phyloP scores from a whole-genome alignment of 1,140 invertebrate genomes.

The Lanistes nyassanus region DNA sequence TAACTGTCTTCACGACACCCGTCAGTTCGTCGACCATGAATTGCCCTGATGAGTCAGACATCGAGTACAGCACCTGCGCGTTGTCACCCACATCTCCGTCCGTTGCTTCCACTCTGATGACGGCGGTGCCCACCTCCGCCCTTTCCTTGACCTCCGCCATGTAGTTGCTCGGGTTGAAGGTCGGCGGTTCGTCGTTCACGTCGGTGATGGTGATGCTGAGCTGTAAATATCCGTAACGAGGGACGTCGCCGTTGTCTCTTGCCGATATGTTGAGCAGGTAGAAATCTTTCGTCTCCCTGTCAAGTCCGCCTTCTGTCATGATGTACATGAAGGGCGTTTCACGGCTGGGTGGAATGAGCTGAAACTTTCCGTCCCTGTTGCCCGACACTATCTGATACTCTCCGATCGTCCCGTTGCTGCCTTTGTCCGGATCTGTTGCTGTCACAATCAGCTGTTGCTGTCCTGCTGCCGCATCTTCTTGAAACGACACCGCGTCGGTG shows the following conservation, averaged over 20 bases:
- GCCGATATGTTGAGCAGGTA: slow-evolving; percentile 87
- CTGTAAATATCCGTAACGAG: slow-evolving; percentile 76
- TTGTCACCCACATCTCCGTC: slow-evolving; percentile 59
- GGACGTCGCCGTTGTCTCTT: slow-evolving; percentile 78
- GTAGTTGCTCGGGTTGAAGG: slow-evolving; percentile 83
- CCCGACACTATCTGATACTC: slow-evolving; percentile 50
- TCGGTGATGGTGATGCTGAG: slow-evolving; percentile 86
- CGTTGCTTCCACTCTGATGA: slow-evolving; percentile 46
- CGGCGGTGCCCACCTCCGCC: slow-evolving; percentile 44
- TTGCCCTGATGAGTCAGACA: slow-evolving; percentile 66
- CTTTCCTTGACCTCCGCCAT: slow-evolving; percentile 49
- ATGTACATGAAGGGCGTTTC: slow-evolving; percentile 47
- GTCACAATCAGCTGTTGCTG: slow-evolving; percentile 76
- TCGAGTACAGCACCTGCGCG: slow-evolving; percentile 76
- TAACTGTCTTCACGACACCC: slow-evolving; percentile 53
- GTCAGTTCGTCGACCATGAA: slow-evolving; percentile 57
- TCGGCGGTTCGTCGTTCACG: slow-evolving; percentile 91
- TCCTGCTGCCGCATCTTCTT: slow-evolving; percentile 63
- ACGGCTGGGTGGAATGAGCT: slow-evolving; percentile 34
- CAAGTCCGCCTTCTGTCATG: slow-evolving; percentile 79
- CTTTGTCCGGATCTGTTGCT: slow-evolving; percentile 69
- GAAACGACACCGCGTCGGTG: slow-evolving; percentile 33
- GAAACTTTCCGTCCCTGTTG: slow-evolving; percentile 48
- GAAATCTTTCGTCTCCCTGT: slow-evolving; percentile 81
- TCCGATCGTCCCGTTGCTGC: slow-evolving; percentile 62